Conservation (phyloP, 2,888 invertebrate species). For the Heliconius aoede region DNA sequence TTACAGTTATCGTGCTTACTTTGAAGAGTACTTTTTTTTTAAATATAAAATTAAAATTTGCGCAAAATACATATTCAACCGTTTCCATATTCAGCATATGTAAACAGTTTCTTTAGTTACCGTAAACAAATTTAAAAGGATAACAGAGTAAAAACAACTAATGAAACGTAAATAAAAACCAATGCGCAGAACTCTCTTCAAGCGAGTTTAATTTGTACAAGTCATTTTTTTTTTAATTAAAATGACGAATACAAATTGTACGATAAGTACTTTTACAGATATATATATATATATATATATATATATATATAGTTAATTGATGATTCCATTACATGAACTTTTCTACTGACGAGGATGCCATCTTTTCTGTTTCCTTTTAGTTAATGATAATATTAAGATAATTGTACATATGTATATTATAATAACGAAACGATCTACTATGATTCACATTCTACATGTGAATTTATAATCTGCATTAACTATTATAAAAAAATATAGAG, state of each 20-base stretch:
- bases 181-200: not conserved
- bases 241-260: not conserved
- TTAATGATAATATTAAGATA: not conserved
- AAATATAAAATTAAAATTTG: not conserved
- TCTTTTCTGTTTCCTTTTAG: conserved; percentile 3
- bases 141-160: not conserved
- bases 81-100: too few relatives aligned
- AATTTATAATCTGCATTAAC: not conserved
- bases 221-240: not conserved
- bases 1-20: not conserved
- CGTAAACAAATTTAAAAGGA: not conserved
- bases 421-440: not conserved
- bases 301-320: too few relatives aligned
- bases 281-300: too few relatives aligned
- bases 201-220: not conserved
- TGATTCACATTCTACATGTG: not conserved
- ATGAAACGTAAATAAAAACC: not conserved
- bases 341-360: not conserved
- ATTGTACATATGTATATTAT: not conserved
- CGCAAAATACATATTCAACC: too few relatives aligned
- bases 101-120: not conserved
- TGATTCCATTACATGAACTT: not conserved
- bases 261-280: conserved; percentile 1
- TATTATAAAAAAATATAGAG: not conserved
- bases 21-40: not conserved